phyloP scores from a whole-genome alignment of 2,888 invertebrate genomes.

The Opisthograptis luteolata region DNA sequence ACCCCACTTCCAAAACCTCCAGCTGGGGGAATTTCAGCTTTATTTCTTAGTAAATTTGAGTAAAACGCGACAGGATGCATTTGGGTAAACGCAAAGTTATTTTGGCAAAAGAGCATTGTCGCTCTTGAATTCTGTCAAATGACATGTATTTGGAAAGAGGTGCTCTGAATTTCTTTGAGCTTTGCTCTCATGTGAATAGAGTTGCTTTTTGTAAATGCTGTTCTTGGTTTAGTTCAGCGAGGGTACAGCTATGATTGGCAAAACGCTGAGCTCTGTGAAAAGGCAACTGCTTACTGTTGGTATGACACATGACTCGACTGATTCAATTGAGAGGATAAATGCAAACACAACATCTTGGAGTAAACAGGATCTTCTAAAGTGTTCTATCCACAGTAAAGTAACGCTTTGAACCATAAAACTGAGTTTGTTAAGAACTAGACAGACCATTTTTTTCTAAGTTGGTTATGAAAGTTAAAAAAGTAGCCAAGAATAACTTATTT shows the following conservation, averaged over 20 bases:
- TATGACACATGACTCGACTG: slow-evolving; percentile 39
- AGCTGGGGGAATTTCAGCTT: slow-evolving; percentile 36
- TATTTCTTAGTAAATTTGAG: slow-evolving; percentile 18
- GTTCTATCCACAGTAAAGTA: too few relatives aligned
- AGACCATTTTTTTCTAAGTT: too few relatives aligned
- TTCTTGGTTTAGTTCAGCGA: slow-evolving; percentile 5
- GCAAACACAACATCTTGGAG: slow-evolving; percentile 8
- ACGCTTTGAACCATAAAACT: too few relatives aligned
- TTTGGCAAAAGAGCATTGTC: slow-evolving; percentile 29
- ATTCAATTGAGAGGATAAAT: slow-evolving; percentile 27
- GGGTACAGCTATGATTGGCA: slow-evolving; percentile 46
- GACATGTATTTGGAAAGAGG: slow-evolving; percentile 21
- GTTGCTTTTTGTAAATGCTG: slow-evolving; percentile 2
- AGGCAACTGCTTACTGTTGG: slow-evolving; percentile 26
- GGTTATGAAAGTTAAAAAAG: too few relatives aligned
- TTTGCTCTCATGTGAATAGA: slow-evolving; percentile 3
- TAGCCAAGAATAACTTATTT: too few relatives aligned
- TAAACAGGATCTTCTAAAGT: slow-evolving; percentile 10
- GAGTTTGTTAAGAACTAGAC: too few relatives aligned
- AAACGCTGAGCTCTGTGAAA: slow-evolving; percentile 34
- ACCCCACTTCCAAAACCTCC: slow-evolving; percentile 24
- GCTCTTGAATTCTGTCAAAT: slow-evolving; percentile 32
- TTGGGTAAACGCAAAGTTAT: slow-evolving; percentile 20
- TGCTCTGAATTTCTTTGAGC: slow-evolving; percentile 8
- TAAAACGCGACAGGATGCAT: slow-evolving; percentile 36